Conservation (phyloP, 1,140 invertebrate genomes). For the Drosophila pandora region DNA sequence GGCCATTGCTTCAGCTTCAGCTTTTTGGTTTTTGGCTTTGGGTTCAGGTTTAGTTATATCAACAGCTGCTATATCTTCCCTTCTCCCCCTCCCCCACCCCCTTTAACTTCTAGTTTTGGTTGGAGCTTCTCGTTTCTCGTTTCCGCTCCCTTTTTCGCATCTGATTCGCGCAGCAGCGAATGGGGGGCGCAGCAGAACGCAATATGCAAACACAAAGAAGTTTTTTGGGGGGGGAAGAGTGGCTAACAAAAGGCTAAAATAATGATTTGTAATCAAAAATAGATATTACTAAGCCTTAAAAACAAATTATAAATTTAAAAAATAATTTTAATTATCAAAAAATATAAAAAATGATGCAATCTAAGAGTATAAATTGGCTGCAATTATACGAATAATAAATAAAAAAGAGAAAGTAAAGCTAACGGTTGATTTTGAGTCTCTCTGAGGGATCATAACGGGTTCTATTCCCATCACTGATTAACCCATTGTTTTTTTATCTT, state of each 20-base stretch:
- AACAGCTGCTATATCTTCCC: slow-evolving; percentile 3
- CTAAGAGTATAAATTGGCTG: too few relatives aligned
- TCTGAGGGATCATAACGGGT: too few relatives aligned
- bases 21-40: not conserved
- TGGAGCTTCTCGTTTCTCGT: slow-evolving; percentile 15
- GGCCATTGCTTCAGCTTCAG: slow-evolving; percentile 29
- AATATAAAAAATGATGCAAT: too few relatives aligned
- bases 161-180: slow-evolving; percentile 7
- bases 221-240: too few relatives aligned
- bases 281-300: too few relatives aligned
- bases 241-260: not conserved
- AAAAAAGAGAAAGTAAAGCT: too few relatives aligned
- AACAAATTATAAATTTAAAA: not conserved
- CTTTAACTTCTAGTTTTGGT: slow-evolving; percentile 26
- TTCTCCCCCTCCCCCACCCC: not conserved
- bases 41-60: not conserved
- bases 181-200: slow-evolving; percentile 3
- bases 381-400: too few relatives aligned
- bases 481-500: too few relatives aligned
- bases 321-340: not conserved
- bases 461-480: too few relatives aligned
- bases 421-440: too few relatives aligned
- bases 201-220: slow-evolving; percentile 39
- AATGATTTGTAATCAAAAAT: too few relatives aligned
- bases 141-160: slow-evolving; percentile 7